phyloP scores from a whole-genome alignment of 2,888 invertebrate species.

The Hydroisotoma schaefferi region DNA sequence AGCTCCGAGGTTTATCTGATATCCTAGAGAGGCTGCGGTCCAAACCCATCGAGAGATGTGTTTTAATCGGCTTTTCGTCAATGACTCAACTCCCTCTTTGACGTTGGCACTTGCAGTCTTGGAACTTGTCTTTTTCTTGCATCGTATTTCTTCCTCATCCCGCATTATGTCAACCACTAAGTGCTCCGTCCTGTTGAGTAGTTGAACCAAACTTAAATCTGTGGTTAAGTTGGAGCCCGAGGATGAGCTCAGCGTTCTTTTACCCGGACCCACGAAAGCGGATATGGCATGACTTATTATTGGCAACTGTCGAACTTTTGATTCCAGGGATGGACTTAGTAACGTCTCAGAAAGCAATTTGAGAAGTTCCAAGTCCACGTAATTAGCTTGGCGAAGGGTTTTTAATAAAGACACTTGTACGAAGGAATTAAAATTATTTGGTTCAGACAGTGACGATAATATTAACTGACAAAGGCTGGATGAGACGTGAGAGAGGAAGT shows the following conservation, averaged over 20 bases:
- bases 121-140: background rate
- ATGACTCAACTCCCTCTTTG: background rate
- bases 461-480: background rate
- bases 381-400: constrained; percentile 21
- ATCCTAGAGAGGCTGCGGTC: constrained; percentile 12
- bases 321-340: background rate
- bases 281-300: background rate
- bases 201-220: constrained; percentile 5
- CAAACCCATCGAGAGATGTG: constrained; percentile 18
- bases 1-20: constrained; percentile 13
- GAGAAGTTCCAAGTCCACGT: constrained; percentile 13
- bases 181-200: constrained; percentile 12
- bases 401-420: constrained; percentile 15
- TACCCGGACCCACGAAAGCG: background rate
- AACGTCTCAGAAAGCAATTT: constrained; percentile 9
- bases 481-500: constrained; percentile 6
- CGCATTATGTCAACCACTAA: constrained; percentile 11
- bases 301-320: constrained; percentile 2
- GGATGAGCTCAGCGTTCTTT: background rate
- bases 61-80: constrained; percentile 27
- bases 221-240: background rate
- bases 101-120: background rate
- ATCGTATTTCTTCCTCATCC: constrained; percentile 3
- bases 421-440: constrained; percentile 1
- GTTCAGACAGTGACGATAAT: background rate